Percentiles rank a stretch among this genome's conserved stretches.
These are phyloP conservation scores for Aspidiotus destructor DNA, from an alignment of 2,888 invertebrate species.

Conservation along the genomic window DNA sequence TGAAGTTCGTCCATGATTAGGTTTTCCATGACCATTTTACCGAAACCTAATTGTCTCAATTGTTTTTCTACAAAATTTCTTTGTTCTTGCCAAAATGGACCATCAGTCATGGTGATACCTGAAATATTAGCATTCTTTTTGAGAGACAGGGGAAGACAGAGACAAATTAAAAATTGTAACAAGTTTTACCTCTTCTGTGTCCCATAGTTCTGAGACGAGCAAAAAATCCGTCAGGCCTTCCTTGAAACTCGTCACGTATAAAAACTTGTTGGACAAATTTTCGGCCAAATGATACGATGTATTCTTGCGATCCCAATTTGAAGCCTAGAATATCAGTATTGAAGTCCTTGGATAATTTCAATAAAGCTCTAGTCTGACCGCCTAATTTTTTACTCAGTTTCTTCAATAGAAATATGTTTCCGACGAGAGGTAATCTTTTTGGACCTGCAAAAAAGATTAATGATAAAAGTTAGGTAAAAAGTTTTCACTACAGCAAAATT, in stretches of 20 bases:
- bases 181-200: slow-evolving; percentile 48
- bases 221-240: slow-evolving; percentile 56
- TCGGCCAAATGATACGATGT: slow-evolving; percentile 50
- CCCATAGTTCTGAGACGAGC: slow-evolving; percentile 55
- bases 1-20: slow-evolving; percentile 50
- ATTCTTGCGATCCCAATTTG: slow-evolving; percentile 48
- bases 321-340: slow-evolving; percentile 50
- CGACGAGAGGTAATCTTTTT: slow-evolving; percentile 44
- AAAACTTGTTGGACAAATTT: slow-evolving; percentile 48
- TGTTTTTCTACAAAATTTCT: slow-evolving; percentile 49
- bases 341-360: slow-evolving; percentile 45
- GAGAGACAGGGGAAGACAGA: neutral
- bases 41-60: slow-evolving; percentile 50
- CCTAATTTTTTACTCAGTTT: slow-evolving; percentile 42
- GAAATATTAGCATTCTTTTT: neutral
- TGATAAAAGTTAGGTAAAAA: too few relatives aligned
- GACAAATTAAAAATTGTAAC: neutral
- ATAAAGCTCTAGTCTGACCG: slow-evolving; percentile 48
- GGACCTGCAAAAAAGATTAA: slow-evolving; percentile 47
- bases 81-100: slow-evolving; percentile 50
- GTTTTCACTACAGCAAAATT: too few relatives aligned
- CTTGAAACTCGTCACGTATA: slow-evolving; percentile 51
- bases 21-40: slow-evolving; percentile 48
- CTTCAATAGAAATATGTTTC: slow-evolving; percentile 42
- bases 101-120: slow-evolving; percentile 55